Evolutionary conservation across 2,797 vertebrate genomes (phyloP), one percentile per base, ranked within the genome.

Genomic region (Phyllotis vaccarum): DNA sequence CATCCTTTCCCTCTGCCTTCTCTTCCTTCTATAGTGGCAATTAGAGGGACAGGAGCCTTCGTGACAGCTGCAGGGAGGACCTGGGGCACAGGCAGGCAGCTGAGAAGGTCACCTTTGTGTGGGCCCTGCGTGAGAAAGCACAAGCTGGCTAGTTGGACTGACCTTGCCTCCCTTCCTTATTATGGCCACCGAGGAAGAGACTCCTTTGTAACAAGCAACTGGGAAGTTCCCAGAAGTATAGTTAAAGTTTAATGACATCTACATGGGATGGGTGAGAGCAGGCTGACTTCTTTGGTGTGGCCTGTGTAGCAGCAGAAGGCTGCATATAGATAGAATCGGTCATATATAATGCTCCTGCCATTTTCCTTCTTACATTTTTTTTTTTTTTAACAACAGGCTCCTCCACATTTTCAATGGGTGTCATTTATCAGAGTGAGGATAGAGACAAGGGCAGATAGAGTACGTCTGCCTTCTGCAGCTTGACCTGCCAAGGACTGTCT

Each of bases 201-300:
- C 12, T 82, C 92, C 81, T 29, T 54, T 58, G 21, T 19, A 72
- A 76, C 76, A 82, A 94, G 79, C 58, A 94, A 92, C 76, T 78
- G 70, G 90, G 93, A 92, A 70, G 54, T 92, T 95, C 49, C 46
- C 92, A 81, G 70, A 8, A 92, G 62, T 0, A 0, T 89, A 79
- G 98, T 98, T 98, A 97, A 98, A 93, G 86, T 98, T 98, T 97
- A 98, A 97, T 72, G 97, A 89, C 29, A 3, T 0, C 19, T 6
- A 10, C 1, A 0, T 58, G 1, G 2, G 66, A n/a, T 16, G 86
- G 89, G 34, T 68, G 34, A 93, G 81, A 94, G 95, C 66, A 79
- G n/a, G 75, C 21, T 66, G 68, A 56, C 34, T 94, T 93, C 72
- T 10, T 24, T 40, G 40, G 31, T 34, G 1, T 37, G 81, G 79